Percentiles rank a stretch among this genome's conserved stretches.
Conservation (phyloP, 1,140 invertebrate species). For the Portunus trituberculatus region DNA sequence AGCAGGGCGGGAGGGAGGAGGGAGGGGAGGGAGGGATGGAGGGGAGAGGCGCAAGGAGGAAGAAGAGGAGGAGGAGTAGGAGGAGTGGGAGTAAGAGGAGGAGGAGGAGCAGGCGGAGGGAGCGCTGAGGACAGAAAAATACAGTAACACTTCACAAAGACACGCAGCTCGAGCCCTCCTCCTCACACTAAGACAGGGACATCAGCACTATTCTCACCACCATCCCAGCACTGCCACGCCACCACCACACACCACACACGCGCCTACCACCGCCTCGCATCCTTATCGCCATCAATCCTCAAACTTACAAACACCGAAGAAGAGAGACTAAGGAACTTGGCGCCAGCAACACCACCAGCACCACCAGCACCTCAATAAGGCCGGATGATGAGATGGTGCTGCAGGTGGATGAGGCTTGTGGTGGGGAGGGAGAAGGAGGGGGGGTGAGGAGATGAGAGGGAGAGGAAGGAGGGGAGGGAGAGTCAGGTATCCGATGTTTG, state of each 20-base stretch:
- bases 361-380: not conserved
- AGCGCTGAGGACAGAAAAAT: constrained; percentile 17
- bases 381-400: not conserved
- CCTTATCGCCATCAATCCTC: too few relatives aligned
- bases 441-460: too few relatives aligned
- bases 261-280: not conserved
- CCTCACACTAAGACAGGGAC: not conserved
- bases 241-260: not conserved
- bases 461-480: not conserved
- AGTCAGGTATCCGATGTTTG: not conserved
- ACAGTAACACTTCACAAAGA: constrained; percentile 14
- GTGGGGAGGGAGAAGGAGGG: not conserved
- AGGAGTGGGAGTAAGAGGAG: not conserved
- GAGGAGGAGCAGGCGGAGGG: not conserved
- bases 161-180: not conserved
- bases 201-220: not conserved
- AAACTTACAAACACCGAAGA: too few relatives aligned
- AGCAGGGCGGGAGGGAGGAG: not conserved
- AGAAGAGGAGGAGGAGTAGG: too few relatives aligned
- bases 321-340: not conserved
- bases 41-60: not conserved
- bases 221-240: not conserved
- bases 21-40: not conserved
- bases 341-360: not conserved
- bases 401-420: not conserved